Percentiles rank a stretch among this genome's conserved stretches.
phyloP scores from a whole-genome alignment of 2,888 invertebrate species.

The Suillia variegata region DNA sequence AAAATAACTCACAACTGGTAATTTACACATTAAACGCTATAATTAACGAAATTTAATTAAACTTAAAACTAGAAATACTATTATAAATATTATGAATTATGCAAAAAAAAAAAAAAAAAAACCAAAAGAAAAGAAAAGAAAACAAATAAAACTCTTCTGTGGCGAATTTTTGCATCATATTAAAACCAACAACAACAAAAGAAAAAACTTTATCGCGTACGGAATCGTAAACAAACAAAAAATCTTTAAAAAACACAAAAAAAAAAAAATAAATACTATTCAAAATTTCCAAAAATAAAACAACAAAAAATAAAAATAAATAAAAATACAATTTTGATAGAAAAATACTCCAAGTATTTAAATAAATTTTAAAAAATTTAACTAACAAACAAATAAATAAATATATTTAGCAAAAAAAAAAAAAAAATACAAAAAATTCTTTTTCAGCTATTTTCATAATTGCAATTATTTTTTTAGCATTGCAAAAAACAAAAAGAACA shows the following conservation, averaged over 20 bases:
- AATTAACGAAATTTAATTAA: conserved; percentile 45
- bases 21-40: conserved; percentile 38
- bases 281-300: conserved; percentile 5
- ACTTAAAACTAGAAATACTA: too few species aligned
- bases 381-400: conserved; percentile 8
- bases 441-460: conserved; percentile 33
- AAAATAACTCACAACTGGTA: conserved; percentile 43
- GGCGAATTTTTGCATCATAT: neutral
- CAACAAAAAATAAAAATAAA: too few species aligned
- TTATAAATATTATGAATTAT: too few species aligned
- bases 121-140: conserved; percentile 9
- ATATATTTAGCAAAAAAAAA: conserved; percentile 10
- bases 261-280: neutral
- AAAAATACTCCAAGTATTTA: conserved; percentile 30
- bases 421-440: conserved; percentile 15
- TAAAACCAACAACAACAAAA: too few species aligned
- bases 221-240: neutral
- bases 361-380: conserved; percentile 11
- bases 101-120: conserved; percentile 17
- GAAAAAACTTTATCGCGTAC: conserved; percentile 3
- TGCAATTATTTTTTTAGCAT: conserved; percentile 38
- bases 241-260: neutral
- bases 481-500: conserved; percentile 21
- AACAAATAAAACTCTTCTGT: neutral
- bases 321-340: conserved; percentile 7